A percentile compares a stretch with the other conserved stretches of the same genome.
Evolutionary conservation across 35 echinoderm and acorn worm genomes (phyloP).

Genomic region (Patiria miniata): DNA sequence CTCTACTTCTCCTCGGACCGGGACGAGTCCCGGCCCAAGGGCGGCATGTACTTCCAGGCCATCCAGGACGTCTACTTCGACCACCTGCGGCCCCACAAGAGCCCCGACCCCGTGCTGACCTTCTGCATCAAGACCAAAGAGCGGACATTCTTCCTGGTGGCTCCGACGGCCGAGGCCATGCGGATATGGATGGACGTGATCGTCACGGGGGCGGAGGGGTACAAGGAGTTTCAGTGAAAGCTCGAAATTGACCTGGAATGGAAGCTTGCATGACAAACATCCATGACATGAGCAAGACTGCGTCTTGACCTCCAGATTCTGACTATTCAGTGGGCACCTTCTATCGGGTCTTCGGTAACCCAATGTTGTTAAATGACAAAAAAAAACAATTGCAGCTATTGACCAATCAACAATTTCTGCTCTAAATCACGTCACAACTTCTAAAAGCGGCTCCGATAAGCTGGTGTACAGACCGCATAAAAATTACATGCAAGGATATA

Average conservation of each 20-base stretch:
- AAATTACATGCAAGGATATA: too few species aligned
- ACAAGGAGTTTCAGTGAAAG: constrained; percentile 69
- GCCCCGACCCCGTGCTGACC: constrained; percentile 81
- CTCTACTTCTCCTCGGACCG: constrained; percentile 84
- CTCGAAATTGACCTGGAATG: neutral
- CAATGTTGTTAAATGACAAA: too few species aligned
- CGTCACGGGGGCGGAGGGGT: constrained; percentile 90
- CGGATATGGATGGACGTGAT: constrained; percentile 99
- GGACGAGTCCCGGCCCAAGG: constrained; percentile 79
- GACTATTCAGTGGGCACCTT: too few species aligned
- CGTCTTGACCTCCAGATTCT: too few species aligned
- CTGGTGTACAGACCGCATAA: too few species aligned
- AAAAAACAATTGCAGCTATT: too few species aligned
- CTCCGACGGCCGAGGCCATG: constrained; percentile 91
- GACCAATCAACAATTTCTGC: too few species aligned
- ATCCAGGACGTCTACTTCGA: constrained; percentile 98
- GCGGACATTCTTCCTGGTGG: constrained; percentile 91
- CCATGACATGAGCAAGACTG: too few species aligned
- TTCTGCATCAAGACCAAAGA: constrained; percentile 96
- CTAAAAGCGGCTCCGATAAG: too few species aligned
- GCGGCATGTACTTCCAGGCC: constrained; percentile 97
- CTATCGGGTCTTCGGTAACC: too few species aligned
- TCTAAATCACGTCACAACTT: too few species aligned
- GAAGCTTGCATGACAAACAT: neutral
- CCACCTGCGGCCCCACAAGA: constrained; percentile 91